Evolutionary conservation across 2,888 invertebrate species (phyloP), one percentile per base, ranked within the genome.

Genomic region (Pyrrhosoma nymphula): DNA sequence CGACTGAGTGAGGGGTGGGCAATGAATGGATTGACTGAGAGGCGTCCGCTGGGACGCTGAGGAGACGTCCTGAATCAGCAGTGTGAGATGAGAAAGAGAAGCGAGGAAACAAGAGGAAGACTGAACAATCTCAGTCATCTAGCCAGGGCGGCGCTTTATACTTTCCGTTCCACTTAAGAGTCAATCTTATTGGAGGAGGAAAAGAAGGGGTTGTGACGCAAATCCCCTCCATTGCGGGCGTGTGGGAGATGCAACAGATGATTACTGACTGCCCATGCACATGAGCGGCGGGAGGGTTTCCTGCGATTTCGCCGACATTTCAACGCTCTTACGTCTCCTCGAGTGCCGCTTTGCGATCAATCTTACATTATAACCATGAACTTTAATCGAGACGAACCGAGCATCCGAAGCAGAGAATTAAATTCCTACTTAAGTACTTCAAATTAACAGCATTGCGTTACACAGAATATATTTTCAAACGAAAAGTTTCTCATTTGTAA

Each of bases 141-240:
- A 26, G n/a, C n/a, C 69, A 3, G 26, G 23, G 60, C 18, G 60
- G 69, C n/a, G 26, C n/a, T 69, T 69, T 69, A 69, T 69, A 69
- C 69, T n/a, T 69, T 69, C 69, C 69, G 69, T 69, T 69, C 69
- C 69, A 69, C n/a, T n/a, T 69, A n/a, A 69, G n/a, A 26, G n/a
- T n/a, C n/a, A n/a, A 69, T 69, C 8, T 69, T 69, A 69, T 69
- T 60, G n/a, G 69, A 4, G 69, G n/a, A 69, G 26, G n/a, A 26
- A 69, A n/a, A 69, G 6, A n/a, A 69, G 69, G 0, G 16, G 16
- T n/a, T 69, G 26, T 69, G 12, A n/a, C 69, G n/a, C 69, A 69
- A n/a, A n/a, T 60, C 2, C 12, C 60, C 6, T 60, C 60, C 20
- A 16, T 20, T 10, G 60, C 16, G 60, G n/a, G 69, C 20, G 69